Conservation (phyloP, 1,140 invertebrate species). For the Dendrolimus punctatus region DNA sequence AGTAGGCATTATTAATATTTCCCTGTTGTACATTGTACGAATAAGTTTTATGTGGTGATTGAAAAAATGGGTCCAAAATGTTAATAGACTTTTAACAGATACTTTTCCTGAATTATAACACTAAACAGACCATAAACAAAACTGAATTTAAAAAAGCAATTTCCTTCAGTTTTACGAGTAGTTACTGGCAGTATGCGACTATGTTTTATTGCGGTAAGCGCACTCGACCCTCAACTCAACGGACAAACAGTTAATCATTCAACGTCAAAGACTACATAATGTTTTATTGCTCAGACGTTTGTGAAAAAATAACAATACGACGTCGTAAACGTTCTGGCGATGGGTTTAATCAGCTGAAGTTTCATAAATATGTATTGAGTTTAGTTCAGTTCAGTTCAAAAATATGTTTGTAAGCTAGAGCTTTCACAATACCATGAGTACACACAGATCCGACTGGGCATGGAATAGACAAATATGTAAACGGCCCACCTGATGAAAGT, state of each 20-base stretch:
- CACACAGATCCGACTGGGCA: too few species aligned
- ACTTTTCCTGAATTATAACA: too few species aligned
- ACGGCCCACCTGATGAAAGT: too few species aligned
- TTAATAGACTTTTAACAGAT: too few species aligned
- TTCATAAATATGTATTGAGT: conserved; percentile 42
- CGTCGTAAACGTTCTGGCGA: conserved; percentile 26
- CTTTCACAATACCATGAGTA: too few species aligned
- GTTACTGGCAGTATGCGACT: conserved; percentile 9
- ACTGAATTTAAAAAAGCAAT: conserved; percentile 26
- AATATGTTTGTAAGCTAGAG: too few species aligned
- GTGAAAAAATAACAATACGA: conserved; percentile 28
- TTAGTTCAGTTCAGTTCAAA: too few species aligned
- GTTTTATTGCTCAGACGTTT: conserved; percentile 21
- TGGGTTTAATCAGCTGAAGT: conserved; percentile 31
- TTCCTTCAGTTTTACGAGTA: conserved; percentile 33
- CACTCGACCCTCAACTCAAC: conserved; percentile 12
- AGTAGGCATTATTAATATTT: too few species aligned
- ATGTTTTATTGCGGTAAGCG: conserved; percentile 8
- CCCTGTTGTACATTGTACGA: too few species aligned
- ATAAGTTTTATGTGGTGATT: too few species aligned
- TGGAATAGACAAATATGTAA: too few species aligned
- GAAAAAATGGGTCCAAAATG: too few species aligned
- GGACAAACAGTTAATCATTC: conserved; percentile 21
- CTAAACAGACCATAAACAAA: not conserved
- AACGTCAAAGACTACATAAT: conserved; percentile 18